Base-by-base conservation (phyloP, 2,888 invertebrate species). In the Rhingia rostrata region DNA sequence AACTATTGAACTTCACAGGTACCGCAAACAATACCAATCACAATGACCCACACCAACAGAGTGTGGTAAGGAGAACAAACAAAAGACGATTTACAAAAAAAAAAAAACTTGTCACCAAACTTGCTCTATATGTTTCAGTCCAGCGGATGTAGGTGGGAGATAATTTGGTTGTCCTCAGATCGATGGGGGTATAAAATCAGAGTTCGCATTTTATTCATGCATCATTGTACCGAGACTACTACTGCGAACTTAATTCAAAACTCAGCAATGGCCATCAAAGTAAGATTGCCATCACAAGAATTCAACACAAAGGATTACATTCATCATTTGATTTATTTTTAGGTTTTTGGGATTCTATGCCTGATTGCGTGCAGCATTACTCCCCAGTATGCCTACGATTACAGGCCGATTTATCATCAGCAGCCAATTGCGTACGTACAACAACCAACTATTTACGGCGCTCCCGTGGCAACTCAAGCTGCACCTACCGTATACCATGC, bases 381-480 rank as follows among this genome's bases (percentile, higher is more conserved):
- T 37, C 88, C 89, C 43, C 87, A 89, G 14, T 87, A 88, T 33
- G 88, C 88, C 6, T 90, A 90, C 67, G 83, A 90, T 5, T 89
- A 89, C 45, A 89, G 86, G 74, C 90, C 89, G 30, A 63, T 80
- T 4, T 80, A 82, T 45, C 86, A 81, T 45, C 87, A 87, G 30
- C 87, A 86, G 33, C 81, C 79, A 10, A 53, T 85, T 39, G 77
- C 73, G 2, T 87, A 85, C 32, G 60, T 74, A 0, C 82, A 73
- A 58, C 74, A 43, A 30, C 78, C 73, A 6, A 41, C 66, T n/a
- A 12, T 58, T 10, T 69, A 74, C 12, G 39, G 73, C 37, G 47
- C 43, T 10, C 49, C 58, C 1, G 41, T 75, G 4, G 51, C 64
- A 9, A 32, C 64, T n/a, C 66, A 41, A 35, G 54, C 30, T 10